phyloP scores from a whole-genome alignment of 2,797 vertebrate genomes.

The Rhyacichthys aspro region DNA sequence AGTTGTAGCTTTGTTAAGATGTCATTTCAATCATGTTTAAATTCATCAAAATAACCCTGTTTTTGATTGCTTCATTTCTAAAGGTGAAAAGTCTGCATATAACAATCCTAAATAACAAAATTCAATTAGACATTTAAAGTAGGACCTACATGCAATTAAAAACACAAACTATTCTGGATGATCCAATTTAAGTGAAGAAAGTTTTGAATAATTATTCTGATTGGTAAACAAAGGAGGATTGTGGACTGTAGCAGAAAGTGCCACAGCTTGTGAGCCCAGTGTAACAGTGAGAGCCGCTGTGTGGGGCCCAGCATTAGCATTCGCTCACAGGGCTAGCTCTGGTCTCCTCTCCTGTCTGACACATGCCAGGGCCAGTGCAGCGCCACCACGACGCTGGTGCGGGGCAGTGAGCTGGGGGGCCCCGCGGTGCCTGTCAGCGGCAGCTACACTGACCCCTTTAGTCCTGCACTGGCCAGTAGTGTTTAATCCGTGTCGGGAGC shows the following conservation, averaged over 20 bases:
- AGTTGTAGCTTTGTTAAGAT: too few species aligned
- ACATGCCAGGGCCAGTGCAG: conserved; percentile 72
- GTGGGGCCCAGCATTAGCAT: conserved; percentile 63
- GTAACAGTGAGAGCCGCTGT: conserved; percentile 44
- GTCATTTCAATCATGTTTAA: too few species aligned
- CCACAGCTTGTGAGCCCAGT: conserved; percentile 23
- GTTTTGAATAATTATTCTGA: conserved; percentile 3
- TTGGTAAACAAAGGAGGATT: conserved; percentile 16
- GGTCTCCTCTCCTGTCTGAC: conserved; percentile 74
- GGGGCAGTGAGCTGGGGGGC: conserved; percentile 64
- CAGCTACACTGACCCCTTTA: conserved; percentile 78
- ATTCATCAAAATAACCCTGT: background rate
- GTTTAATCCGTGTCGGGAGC: conserved; percentile 94
- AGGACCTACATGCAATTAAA: conserved; percentile 3
- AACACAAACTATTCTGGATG: background rate
- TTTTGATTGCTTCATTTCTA: background rate
- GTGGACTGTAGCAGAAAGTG: conserved; percentile 24
- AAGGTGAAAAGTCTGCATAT: background rate
- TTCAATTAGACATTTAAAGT: background rate
- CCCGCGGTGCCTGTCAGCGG: conserved; percentile 81
- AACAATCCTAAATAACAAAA: conserved; percentile 1
- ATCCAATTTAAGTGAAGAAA: conserved; percentile 2
- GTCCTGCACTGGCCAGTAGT: conserved; percentile 85
- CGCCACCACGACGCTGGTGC: conserved; percentile 53
- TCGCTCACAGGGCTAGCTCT: conserved; percentile 61